A percentile compares a stretch with the other conserved stretches of the same genome.
Evolutionary conservation across 2,797 vertebrate genomes (phyloP).

Genomic region (Tenualosa ilisha): DNA sequence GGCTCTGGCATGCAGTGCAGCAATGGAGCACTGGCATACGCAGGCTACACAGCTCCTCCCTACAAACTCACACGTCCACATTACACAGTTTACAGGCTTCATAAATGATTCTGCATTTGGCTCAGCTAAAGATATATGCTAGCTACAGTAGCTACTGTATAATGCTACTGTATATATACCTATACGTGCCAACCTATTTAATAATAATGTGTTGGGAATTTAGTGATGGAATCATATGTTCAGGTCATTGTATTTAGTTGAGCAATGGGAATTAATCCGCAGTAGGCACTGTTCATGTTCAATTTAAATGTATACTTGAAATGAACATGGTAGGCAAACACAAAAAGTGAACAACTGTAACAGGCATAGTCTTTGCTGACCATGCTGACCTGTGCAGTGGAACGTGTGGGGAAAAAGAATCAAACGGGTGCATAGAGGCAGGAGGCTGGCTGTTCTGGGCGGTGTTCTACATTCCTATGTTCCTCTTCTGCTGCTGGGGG

Average conservation of each 20-base stretch:
- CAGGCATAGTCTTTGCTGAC: neutral
- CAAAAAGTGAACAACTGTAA: neutral
- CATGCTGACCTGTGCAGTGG: neutral
- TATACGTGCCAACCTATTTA: too few species aligned
- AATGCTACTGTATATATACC: too few species aligned
- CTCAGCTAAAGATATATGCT: neutral
- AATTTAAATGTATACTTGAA: neutral
- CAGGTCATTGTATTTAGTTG: neutral
- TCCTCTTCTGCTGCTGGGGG: conserved; percentile 41
- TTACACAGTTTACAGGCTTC: neutral
- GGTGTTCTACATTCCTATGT: conserved; percentile 42
- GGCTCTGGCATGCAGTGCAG: conserved; percentile 1
- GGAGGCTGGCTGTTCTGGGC: conserved; percentile 44
- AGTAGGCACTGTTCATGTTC: too few species aligned
- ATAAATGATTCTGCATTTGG: neutral
- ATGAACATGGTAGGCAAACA: neutral
- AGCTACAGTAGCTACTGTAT: too few species aligned
- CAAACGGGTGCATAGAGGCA: neutral
- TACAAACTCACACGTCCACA: neutral
- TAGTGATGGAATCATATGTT: too few species aligned
- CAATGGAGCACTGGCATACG: neutral
- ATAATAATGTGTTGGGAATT: too few species aligned
- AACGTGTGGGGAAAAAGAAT: neutral
- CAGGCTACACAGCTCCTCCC: neutral
- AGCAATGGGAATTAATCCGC: neutral